A percentile compares a stretch with the other conserved stretches of the same genome.
Conservation (phyloP, 2,113 vertebrate species). For the Gallinago paraguaiae region DNA sequence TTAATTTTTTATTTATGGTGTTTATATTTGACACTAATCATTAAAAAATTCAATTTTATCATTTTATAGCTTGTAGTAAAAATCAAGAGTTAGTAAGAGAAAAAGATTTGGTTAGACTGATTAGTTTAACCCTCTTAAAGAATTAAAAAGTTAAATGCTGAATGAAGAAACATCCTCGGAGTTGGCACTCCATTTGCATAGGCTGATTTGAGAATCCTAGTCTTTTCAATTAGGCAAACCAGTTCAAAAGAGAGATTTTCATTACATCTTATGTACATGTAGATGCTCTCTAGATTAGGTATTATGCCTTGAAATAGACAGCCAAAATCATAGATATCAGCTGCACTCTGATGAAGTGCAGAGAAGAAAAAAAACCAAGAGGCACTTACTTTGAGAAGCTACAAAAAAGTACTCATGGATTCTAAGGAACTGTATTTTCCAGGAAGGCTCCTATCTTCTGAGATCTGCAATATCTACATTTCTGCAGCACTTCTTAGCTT, state of each 20-base stretch:
- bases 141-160: neutral
- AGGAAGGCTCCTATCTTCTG: neutral
- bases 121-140: neutral
- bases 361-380: neutral
- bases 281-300: neutral
- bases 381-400: neutral
- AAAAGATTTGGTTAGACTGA: neutral
- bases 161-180: neutral
- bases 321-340: neutral
- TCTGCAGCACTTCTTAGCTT: neutral
- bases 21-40: neutral
- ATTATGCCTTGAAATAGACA: neutral
- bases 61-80: neutral
- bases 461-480: accelerated
- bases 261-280: accelerated
- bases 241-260: neutral
- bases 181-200: neutral
- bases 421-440: neutral
- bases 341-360: neutral
- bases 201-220: neutral
- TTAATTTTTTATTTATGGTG: constrained; percentile 22
- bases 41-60: neutral
- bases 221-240: neutral
- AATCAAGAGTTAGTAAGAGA: neutral
- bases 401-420: neutral